Percentiles rank a stretch among this genome's conserved stretches.
Evolutionary conservation across 2,797 vertebrate species (phyloP).

Genomic region (Nyctibius grandis): DNA sequence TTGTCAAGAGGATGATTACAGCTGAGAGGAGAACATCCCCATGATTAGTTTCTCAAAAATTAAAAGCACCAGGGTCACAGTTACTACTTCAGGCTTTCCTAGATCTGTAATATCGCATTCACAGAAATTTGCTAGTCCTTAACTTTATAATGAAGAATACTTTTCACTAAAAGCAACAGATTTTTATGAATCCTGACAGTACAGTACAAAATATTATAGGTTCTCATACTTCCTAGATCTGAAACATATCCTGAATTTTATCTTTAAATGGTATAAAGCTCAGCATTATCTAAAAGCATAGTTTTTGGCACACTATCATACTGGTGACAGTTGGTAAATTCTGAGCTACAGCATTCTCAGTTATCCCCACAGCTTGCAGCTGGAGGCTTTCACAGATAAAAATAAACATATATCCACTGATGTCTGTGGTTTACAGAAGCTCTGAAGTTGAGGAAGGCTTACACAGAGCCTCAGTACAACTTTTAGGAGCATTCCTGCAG

Average conservation of each 20-base stretch:
- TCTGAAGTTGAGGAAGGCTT: background rate
- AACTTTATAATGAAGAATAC: background rate
- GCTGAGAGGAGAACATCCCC: background rate
- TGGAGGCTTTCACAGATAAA: background rate
- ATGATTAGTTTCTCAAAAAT: slow-evolving; percentile 34
- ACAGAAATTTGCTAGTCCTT: background rate
- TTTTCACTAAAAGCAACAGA: background rate
- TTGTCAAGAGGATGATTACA: background rate
- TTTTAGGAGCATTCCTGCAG: background rate
- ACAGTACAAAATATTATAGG: background rate
- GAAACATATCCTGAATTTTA: background rate
- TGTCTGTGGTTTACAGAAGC: background rate
- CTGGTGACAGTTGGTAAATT: background rate
- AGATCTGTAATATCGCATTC: background rate
- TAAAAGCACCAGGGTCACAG: slow-evolving; percentile 4
- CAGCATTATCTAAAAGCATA: background rate
- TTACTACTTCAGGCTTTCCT: slow-evolving; percentile 15
- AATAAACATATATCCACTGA: background rate
- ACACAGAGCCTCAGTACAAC: background rate
- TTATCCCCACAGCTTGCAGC: background rate
- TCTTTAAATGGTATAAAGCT: background rate
- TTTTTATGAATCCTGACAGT: background rate
- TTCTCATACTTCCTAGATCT: background rate
- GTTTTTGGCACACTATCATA: background rate
- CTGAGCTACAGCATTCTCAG: background rate